Evolutionary conservation across 2,797 vertebrate species (phyloP).

Genomic region (Mus minutoides): DNA sequence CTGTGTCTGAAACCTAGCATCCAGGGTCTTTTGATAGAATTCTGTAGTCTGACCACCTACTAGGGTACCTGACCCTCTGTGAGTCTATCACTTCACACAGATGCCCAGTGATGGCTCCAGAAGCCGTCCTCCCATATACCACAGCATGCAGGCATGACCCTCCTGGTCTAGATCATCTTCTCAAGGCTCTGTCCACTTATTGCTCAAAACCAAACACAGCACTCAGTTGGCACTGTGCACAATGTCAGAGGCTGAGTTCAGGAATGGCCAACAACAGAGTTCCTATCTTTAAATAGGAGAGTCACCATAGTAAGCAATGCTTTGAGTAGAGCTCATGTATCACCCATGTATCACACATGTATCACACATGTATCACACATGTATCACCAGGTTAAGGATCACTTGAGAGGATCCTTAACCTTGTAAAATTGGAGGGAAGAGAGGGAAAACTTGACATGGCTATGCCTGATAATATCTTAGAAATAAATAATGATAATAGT

Average conservation of each 20-base stretch:
- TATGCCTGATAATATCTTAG: not conserved
- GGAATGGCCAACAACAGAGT: not conserved
- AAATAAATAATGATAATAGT: not conserved
- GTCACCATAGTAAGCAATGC: not conserved
- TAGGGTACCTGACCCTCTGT: not conserved
- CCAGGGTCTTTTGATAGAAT: not conserved
- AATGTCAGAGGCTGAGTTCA: not conserved
- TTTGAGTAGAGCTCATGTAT: not conserved
- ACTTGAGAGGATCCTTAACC: not conserved
- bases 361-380: no score
- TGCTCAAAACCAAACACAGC: not conserved
- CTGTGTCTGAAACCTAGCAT: not conserved
- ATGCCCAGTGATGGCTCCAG: not conserved
- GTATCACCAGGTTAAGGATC: not conserved
- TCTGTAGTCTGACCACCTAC: not conserved
- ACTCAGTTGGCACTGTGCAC: not conserved
- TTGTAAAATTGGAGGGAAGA: not conserved
- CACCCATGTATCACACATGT: no score
- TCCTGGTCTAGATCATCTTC: not conserved
- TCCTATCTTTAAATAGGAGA: not conserved
- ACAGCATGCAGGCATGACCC: no score
- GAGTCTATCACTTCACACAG: not conserved
- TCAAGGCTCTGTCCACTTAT: not conserved
- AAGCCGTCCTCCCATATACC: not conserved
- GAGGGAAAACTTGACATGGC: not conserved